Conservation (phyloP, 2,797 vertebrate species). For the Phoebastria nigripes region DNA sequence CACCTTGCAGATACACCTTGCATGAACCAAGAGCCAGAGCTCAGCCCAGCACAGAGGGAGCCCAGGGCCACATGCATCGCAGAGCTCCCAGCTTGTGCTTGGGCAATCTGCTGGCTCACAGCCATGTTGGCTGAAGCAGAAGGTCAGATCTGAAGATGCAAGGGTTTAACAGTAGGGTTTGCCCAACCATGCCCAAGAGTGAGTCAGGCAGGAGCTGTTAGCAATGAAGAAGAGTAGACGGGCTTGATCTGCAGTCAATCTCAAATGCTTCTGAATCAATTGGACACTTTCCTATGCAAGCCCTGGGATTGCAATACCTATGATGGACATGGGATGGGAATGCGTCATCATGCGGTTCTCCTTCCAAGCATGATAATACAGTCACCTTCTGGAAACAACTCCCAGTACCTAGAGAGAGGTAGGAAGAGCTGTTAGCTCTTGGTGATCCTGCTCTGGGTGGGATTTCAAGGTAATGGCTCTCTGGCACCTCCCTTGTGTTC, state of each 20-base stretch:
- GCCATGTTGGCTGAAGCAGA: neutral
- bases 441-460: neutral
- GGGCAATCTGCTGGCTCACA: neutral
- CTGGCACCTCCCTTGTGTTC: neutral
- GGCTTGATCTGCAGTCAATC: neutral
- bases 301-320: neutral
- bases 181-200: neutral
- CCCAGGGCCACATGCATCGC: neutral
- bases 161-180: neutral
- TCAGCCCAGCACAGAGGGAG: neutral
- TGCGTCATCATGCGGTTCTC: neutral
- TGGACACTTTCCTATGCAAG: neutral
- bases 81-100: neutral
- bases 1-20: neutral
- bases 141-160: neutral
- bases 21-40: neutral
- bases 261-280: neutral
- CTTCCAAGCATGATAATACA: neutral
- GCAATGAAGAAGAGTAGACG: neutral
- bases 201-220: neutral
- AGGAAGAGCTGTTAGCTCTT: neutral
- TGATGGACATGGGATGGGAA: neutral
- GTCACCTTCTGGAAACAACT: neutral
- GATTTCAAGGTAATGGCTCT: neutral
- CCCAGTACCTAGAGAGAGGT: neutral